Conservation (phyloP, 2,797 vertebrate species). For the Sphenodon punctatus region DNA sequence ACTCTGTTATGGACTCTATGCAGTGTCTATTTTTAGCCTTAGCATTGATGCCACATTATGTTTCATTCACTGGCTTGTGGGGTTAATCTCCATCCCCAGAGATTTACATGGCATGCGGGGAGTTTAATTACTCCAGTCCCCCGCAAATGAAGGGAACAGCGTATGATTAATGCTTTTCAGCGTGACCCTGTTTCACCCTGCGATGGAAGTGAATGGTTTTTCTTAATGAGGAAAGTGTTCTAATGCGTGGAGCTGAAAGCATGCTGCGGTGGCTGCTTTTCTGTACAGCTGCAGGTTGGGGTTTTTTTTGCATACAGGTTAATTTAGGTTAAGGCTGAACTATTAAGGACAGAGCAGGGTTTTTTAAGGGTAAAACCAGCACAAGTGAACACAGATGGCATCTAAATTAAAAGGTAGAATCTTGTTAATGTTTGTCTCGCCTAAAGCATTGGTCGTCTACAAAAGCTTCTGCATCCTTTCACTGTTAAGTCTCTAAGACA, state of each 20-base stretch:
- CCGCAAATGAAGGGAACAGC: not conserved
- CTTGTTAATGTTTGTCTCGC: not conserved
- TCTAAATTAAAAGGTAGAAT: not conserved
- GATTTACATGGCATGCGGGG: not conserved
- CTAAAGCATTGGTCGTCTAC: too few species aligned
- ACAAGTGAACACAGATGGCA: not conserved
- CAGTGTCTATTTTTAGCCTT: not conserved
- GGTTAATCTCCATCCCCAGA: not conserved
- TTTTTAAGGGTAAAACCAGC: not conserved
- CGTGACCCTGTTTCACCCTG: not conserved
- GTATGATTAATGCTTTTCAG: accelerated
- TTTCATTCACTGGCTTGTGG: not conserved
- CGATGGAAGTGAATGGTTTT: not conserved
- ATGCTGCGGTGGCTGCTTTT: slow-evolving; percentile 43
- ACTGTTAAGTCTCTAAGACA: too few species aligned
- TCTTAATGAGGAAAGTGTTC: not conserved
- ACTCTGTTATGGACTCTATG: not conserved
- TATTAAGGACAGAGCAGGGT: not conserved
- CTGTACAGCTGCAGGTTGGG: slow-evolving; percentile 7
- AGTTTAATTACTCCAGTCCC: not conserved
- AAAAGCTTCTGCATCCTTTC: too few species aligned
- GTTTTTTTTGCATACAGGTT: not conserved
- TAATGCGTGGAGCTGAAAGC: not conserved
- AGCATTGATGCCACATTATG: not conserved
- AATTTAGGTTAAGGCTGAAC: slow-evolving; percentile 12